Evolutionary conservation across 1,140 invertebrate genomes (phyloP), one percentile per base, ranked within the genome.

Genomic region (Arctopsyche grandis): DNA sequence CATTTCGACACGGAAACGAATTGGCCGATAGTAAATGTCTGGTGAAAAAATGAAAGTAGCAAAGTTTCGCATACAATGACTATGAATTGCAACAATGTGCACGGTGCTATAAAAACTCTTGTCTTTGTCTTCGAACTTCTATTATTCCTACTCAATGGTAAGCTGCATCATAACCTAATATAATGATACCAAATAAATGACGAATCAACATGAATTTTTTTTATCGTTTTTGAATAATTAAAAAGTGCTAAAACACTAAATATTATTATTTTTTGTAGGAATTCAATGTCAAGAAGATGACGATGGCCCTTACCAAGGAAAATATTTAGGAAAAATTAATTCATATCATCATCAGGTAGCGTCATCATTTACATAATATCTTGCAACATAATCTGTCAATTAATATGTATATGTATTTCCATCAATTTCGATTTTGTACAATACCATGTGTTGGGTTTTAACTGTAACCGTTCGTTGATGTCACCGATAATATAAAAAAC

Each of bases 321-420:
- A 94, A 86, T 92, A 91, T 81, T 86, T 98, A 26, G 96, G 95
- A 9, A 95, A 95, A 87, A 87, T 98, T 9, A 97, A 97, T 85
- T 94, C 95, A 0, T 98, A 97, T 86, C 95, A 97, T 86, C 96
- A 98, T 81, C 90, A 91, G 85, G 89, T 89, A 84, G 82, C n/a
- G n/a, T n/a, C n/a, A n/a, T n/a, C 29, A 46, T 22, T 70, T 14
- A 71, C 1, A 63, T 14, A 16, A 19, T 22, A 77, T 46, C 48
- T 22, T 0, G 1, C 7, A 29, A 70, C 29, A 7, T n/a, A 46
- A 69, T 22, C 22, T 5, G 48, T 22, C 19, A n/a, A 5, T 52
- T 16, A 52, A 14, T 52, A 52, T 14, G 16, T n/a, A 12, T 52
- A 52, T 5, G 3, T 52, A 14, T 52, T 52, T 52, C 1, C 16